Evolutionary conservation across 1,140 invertebrate genomes (phyloP), one percentile per base, ranked within the genome.

Genomic region (Phenacoccus solenopsis): DNA sequence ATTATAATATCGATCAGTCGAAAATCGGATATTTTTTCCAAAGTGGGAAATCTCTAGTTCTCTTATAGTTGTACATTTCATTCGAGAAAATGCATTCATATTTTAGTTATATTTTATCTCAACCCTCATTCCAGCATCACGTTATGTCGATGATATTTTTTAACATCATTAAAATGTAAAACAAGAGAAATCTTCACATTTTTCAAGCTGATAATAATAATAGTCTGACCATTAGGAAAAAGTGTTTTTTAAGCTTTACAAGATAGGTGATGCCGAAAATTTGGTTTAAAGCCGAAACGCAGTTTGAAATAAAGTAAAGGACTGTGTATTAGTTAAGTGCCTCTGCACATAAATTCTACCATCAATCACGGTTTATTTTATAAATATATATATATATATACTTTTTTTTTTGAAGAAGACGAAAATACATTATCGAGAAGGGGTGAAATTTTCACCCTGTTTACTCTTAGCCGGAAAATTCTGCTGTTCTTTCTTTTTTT

Each of bases 261-360:
- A 32, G 20, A 49, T n/a, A 16, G n/a, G n/a, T n/a, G n/a, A n/a
- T n/a, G n/a, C n/a, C 38, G 38, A 49, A 49, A n/a, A 16, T 49
- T 49, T n/a, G 16, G 38, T 49, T n/a, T 16, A 16, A 49, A 49
- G 38, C 12, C 38, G 38, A 49, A 49, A 49, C 38, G 5, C 38
- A 49, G 38, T 49, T 16, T 49, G 38, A 49, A 49, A n/a, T 49
- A 49, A 49, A 49, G 38, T 49, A 49, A 49, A 10, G 38, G 5
- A 49, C 38, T 49, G 38, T 49, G 38, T 49, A 49, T 49, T 49
- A 49, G 38, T 49, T n/a, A 49, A 49, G 38, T 49, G 38, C 38
- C 20, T 49, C 20, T 49, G 20, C 38, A 49, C 38, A 49, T 49
- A 49, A 49, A 49, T 49, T 49, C 38, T 10, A n/a, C 38, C 38